Base-by-base conservation (phyloP, 2,888 invertebrate genomes). In the Hesperia comma region DNA sequence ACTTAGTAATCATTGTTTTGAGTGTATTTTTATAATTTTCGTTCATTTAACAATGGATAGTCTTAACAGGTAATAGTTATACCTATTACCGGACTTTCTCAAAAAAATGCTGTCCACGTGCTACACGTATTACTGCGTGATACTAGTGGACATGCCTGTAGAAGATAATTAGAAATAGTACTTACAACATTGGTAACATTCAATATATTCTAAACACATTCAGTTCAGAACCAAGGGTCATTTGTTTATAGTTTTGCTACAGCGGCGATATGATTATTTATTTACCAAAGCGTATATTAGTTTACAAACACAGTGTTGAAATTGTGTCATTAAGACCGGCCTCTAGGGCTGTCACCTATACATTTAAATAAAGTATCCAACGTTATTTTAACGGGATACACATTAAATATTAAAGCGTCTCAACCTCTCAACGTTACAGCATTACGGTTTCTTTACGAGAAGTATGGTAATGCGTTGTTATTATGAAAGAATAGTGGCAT, bases 241-340 rank as follows among this genome's bases (percentile, higher is more conserved):
- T 21, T 26, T 53, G 49, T 33, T 40, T 43, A 58, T 15, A 15
- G 14, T 33, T 43, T 54, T 15, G 54, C 26, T 26, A 32, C 26
- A 40, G 12, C 37, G 8, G 32, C 43, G 43, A 63, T 46, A 10
- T 37, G 15, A 46, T 46, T 46, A n/a, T 17, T 41, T 69, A 71
- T 70, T 69, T 68, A 51, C 56, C 40, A 63, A 63, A 70, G 57
- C 55, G 58, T 70, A 62, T 71, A 68, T 72, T 71, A 69, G 70
- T 68, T 67, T 57, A 67, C 67, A 63, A 64, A 57, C 67, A 63
- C 67, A 57, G 55, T 70, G 72, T 73, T 74, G 80, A 78, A 82
- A 81, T 72, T 58, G 73, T 79, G 79, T 79, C 77, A 77, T 71
- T 69, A 73, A 70, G 19, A 46, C 6, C 15, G 1, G 2, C 15